phyloP scores from a whole-genome alignment of 1,140 invertebrate genomes.

The Tenebrio molitor region DNA sequence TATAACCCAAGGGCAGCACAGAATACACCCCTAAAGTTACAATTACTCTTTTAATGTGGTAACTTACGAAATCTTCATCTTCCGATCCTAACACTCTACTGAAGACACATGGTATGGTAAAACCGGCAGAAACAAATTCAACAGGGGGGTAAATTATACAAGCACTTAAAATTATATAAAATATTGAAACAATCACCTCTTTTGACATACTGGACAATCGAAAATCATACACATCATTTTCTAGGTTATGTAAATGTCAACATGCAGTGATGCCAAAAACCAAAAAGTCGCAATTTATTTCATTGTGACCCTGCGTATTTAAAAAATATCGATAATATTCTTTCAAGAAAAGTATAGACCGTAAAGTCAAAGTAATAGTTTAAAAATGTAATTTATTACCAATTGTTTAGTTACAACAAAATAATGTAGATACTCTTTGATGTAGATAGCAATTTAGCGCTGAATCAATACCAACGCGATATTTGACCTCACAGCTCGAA shows the following conservation, averaged over 20 bases:
- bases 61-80: slow-evolving; percentile 77
- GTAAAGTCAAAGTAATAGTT: no score
- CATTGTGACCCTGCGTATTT: no score
- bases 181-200: slow-evolving; percentile 72
- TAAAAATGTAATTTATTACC: no score
- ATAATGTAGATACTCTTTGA: no score
- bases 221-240: slow-evolving; percentile 13
- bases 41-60: slow-evolving; percentile 78
- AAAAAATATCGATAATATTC: no score
- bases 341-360: no score
- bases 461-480: no score
- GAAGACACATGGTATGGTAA: slow-evolving; percentile 80
- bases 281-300: not conserved
- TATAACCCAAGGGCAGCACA: slow-evolving; percentile 77
- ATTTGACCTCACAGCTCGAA: no score
- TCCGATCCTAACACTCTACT: slow-evolving; percentile 76
- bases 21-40: slow-evolving; percentile 79
- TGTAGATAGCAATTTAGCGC: no score
- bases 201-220: slow-evolving; percentile 31
- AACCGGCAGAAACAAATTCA: slow-evolving; percentile 81
- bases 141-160: slow-evolving; percentile 82
- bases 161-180: slow-evolving; percentile 77
- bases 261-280: not conserved
- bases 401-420: no score
- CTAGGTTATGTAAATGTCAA: slow-evolving; percentile 14